phyloP scores from a whole-genome alignment of 2,888 invertebrate species.

The Thecocarcelia acutangulata region DNA sequence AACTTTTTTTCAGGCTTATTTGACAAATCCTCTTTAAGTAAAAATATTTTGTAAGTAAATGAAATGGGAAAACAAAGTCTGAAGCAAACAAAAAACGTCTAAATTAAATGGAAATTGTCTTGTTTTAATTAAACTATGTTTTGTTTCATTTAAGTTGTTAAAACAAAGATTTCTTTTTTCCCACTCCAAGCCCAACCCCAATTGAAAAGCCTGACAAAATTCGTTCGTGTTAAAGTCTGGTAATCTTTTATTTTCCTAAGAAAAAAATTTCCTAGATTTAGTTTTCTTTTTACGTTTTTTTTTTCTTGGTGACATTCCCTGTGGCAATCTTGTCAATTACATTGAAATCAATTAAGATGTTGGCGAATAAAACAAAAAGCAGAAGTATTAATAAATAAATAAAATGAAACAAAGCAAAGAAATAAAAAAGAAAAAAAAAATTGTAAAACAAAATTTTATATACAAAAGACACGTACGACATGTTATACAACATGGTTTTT shows the following conservation, averaged over 20 bases:
- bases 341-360: constrained; percentile 70
- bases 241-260: constrained; percentile 27
- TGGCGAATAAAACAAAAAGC: constrained; percentile 51
- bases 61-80: not conserved
- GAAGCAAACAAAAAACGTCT: constrained; percentile 3
- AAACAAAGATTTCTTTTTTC: constrained; percentile 34
- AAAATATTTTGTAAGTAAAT: not conserved
- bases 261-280: constrained; percentile 19
- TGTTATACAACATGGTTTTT: constrained; percentile 48
- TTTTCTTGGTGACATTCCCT: constrained; percentile 61
- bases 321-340: constrained; percentile 69
- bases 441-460: constrained; percentile 29
- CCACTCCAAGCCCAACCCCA: too few species aligned
- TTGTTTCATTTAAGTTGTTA: constrained; percentile 48
- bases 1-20: too few species aligned
- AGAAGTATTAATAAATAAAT: constrained; percentile 9
- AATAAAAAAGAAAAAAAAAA: constrained; percentile 69
- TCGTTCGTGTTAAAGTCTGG: not conserved
- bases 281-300: constrained; percentile 8
- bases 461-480: constrained; percentile 67
- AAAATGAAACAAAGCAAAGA: constrained; percentile 28
- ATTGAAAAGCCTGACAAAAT: not conserved
- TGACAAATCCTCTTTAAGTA: not conserved
- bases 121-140: constrained; percentile 43
- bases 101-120: constrained; percentile 54